These are phyloP conservation scores for Steromphala cineraria DNA, from an alignment of 2,888 invertebrate genomes.

Conservation along the genomic window DNA sequence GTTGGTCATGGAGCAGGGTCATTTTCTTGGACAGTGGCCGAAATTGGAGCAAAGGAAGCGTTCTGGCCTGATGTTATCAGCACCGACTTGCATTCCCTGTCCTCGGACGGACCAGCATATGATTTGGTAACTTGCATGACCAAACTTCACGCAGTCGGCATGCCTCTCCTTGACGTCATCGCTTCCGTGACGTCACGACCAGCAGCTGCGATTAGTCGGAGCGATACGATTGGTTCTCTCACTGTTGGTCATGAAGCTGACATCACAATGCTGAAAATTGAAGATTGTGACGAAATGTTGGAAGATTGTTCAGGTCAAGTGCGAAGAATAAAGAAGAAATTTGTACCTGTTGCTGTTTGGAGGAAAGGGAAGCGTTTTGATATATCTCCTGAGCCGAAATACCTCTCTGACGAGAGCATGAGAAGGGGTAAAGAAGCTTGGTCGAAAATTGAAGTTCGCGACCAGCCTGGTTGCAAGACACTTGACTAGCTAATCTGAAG, in stretches of 20 bases:
- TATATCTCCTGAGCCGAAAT: constrained; percentile 30
- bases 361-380: constrained; percentile 45
- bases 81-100: constrained; percentile 62
- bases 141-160: constrained; percentile 65
- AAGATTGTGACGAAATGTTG: constrained; percentile 48
- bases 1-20: constrained; percentile 68
- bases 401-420: neutral
- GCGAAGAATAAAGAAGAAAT: constrained; percentile 41
- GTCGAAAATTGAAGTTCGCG: neutral
- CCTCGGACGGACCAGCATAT: constrained; percentile 61
- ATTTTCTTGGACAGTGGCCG: constrained; percentile 65
- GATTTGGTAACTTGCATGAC: constrained; percentile 66
- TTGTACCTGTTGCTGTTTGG: constrained; percentile 64
- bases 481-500: too few relatives aligned
- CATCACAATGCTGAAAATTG: constrained; percentile 59
- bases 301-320: constrained; percentile 61
- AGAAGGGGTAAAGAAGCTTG: neutral
- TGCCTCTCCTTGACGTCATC: constrained; percentile 63
- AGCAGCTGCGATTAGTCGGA: constrained; percentile 54
- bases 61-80: constrained; percentile 68
- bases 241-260: constrained; percentile 56
- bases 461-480: neutral
- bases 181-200: constrained; percentile 60
- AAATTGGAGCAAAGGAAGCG: constrained; percentile 47
- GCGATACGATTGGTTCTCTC: constrained; percentile 17